Evolutionary conservation across 2,888 invertebrate genomes (phyloP), one percentile per base, ranked within the genome.

Genomic region (Dysmachus trigonus): DNA sequence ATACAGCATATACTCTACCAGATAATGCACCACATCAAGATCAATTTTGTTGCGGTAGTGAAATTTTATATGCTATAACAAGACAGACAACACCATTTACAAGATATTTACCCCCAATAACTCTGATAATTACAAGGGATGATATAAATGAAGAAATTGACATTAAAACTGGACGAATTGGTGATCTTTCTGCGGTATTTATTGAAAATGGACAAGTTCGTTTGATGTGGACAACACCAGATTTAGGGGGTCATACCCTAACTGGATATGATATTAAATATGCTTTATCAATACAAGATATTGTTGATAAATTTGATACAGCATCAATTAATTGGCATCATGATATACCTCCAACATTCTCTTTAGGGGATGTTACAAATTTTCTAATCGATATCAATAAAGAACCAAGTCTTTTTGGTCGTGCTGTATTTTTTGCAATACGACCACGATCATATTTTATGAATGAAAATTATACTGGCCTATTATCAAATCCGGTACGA

Each of bases 141-240:
- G 92, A 93, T 84, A 90, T 92, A 22, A 86, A 85, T 51, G 31
- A 73, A 31, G 72, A 85, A n/a, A 5, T 72, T 22, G 13, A 27
- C 1, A 6, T 89, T 72, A 35, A 30, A 18, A 89, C 91, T 0
- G 93, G 93, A 2, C 90, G 93, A 31, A 93, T 95, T 51, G 93
- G 94, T 0, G 94, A 95, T 90, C 90, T 95, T 15, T 90, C 91
- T 76, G 93, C 92, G 0, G 92, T 93, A 30, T 90, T 93, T 1
- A 89, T 93, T 18, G 91, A 92, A 35, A 93, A 93, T 88, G 92
- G 93, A 51, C 93, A 93, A 86, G 91, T 93, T 1, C 91, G 93
- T 15, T 90, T 95, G 8, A 91, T 92, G 0, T 95, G 94, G 94
- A 94, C 94, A 1, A 93, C 94, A 2, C 94, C 94, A 0, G 95